Percentiles rank a stretch among this genome's conserved stretches.
phyloP scores from a whole-genome alignment of 2,888 invertebrate species.

The Leptura quadrifasciata region DNA sequence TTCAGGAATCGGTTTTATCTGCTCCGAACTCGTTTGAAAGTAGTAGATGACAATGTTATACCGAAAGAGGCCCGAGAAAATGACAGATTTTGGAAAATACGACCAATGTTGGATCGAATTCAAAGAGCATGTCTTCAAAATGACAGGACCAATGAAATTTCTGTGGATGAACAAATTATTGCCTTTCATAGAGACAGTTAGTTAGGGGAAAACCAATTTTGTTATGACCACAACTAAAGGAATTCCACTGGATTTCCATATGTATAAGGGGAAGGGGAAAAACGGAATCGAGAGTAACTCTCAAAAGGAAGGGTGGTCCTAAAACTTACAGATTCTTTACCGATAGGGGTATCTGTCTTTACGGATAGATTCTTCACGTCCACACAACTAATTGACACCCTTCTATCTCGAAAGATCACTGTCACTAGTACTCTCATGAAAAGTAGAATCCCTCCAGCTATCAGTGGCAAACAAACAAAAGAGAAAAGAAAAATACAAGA shows the following conservation, averaged over 20 bases:
- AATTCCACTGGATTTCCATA: slow-evolving; percentile 58
- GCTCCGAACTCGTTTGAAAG: too few relatives aligned
- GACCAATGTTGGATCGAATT: slow-evolving; percentile 46
- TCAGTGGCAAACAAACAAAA: too few relatives aligned
- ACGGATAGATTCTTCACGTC: slow-evolving; percentile 49
- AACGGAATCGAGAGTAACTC: slow-evolving; percentile 44
- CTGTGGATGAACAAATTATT: slow-evolving; percentile 61
- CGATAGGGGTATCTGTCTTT: slow-evolving; percentile 44
- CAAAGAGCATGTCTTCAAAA: slow-evolving; percentile 46
- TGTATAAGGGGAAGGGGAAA: slow-evolving; percentile 54
- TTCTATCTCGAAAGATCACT: slow-evolving; percentile 42
- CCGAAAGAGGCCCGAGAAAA: too few relatives aligned
- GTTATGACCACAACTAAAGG: slow-evolving; percentile 56
- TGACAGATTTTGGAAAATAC: slow-evolving; percentile 53
- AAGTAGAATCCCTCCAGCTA: slow-evolving; percentile 39
- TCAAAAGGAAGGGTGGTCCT: slow-evolving; percentile 55
- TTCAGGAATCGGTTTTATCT: too few relatives aligned
- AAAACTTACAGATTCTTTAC: slow-evolving; percentile 53
- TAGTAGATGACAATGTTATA: too few relatives aligned
- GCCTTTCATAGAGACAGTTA: slow-evolving; percentile 57
- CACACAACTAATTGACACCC: slow-evolving; percentile 44
- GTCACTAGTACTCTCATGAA: slow-evolving; percentile 49
- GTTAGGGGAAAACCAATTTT: slow-evolving; percentile 57
- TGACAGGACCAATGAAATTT: slow-evolving; percentile 46
- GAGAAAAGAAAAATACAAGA: too few relatives aligned